Conservation (phyloP, 2,113 vertebrate species). For the Platichthys flesus region DNA sequence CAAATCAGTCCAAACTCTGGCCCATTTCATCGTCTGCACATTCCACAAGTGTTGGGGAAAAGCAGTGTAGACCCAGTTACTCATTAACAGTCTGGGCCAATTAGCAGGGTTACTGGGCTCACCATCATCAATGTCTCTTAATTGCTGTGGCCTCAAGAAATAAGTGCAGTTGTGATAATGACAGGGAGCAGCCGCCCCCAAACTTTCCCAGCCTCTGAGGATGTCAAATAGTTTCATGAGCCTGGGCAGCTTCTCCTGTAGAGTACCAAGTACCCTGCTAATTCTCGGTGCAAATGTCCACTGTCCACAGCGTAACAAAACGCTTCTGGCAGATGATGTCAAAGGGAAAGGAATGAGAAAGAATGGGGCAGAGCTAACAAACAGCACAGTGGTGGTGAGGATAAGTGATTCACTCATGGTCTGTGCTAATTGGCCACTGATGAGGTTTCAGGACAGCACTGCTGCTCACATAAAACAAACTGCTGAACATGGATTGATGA, state of each 20-base stretch:
- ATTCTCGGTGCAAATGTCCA: slow-evolving; percentile 42
- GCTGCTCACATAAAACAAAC: slow-evolving; percentile 28
- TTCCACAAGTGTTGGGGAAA: slow-evolving; percentile 71
- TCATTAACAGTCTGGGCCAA: slow-evolving; percentile 76
- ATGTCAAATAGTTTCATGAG: slow-evolving; percentile 64
- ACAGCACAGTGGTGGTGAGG: not conserved
- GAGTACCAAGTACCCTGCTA: slow-evolving; percentile 42
- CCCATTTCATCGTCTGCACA: slow-evolving; percentile 55
- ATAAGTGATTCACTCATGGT: slow-evolving; percentile 30
- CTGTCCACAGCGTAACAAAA: slow-evolving; percentile 39
- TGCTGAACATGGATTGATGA: slow-evolving; percentile 38
- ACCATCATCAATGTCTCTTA: slow-evolving; percentile 71
- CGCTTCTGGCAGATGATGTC: slow-evolving; percentile 9
- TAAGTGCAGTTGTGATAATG: slow-evolving; percentile 68
- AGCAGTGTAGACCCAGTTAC: slow-evolving; percentile 53
- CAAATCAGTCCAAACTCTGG: slow-evolving; percentile 32
- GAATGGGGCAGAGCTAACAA: slow-evolving; percentile 31
- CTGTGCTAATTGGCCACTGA: slow-evolving; percentile 37
- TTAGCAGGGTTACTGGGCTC: slow-evolving; percentile 70
- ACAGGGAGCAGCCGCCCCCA: slow-evolving; percentile 45
- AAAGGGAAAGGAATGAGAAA: slow-evolving; percentile 49
- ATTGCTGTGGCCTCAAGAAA: slow-evolving; percentile 74
- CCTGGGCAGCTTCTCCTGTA: slow-evolving; percentile 37
- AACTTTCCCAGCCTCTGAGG: slow-evolving; percentile 64
- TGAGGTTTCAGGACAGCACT: slow-evolving; percentile 38